A percentile compares a stretch with the other conserved stretches of the same genome.
phyloP scores from a whole-genome alignment of 2,888 invertebrate species.

The Brachyptera putata region DNA sequence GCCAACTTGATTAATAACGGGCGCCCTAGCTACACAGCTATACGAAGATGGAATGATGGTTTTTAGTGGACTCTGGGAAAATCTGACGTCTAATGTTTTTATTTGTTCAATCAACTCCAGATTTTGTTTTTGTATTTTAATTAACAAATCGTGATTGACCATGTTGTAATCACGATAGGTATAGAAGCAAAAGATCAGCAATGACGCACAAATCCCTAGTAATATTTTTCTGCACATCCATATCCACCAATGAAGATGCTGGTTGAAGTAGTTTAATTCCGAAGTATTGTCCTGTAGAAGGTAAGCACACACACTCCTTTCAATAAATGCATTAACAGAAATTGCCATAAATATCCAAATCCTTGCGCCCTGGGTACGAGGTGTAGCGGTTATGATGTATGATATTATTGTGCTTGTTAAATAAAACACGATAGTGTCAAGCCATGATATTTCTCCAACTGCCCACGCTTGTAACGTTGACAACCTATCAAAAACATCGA shows the following conservation, averaged over 20 bases:
- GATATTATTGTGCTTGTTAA: slow-evolving; percentile 49
- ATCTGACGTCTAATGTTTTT: neutral
- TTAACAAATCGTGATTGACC: slow-evolving; percentile 46
- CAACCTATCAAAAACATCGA: slow-evolving; percentile 53
- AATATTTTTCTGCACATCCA: slow-evolving; percentile 48
- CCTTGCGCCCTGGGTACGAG: slow-evolving; percentile 52
- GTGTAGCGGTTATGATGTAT: slow-evolving; percentile 54
- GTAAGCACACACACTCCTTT: slow-evolving; percentile 43
- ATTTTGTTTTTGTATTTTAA: slow-evolving; percentile 46
- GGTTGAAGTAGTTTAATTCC: slow-evolving; percentile 40
- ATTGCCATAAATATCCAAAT: slow-evolving; percentile 52
- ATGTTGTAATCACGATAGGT: slow-evolving; percentile 45
- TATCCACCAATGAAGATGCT: slow-evolving; percentile 44
- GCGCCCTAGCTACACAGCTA: no score
- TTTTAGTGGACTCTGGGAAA: neutral
- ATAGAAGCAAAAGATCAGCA: slow-evolving; percentile 42
- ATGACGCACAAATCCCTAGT: slow-evolving; percentile 39
- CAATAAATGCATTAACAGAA: slow-evolving; percentile 49
- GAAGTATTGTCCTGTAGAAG: slow-evolving; percentile 33
- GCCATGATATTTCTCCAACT: slow-evolving; percentile 59
- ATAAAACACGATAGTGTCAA: slow-evolving; percentile 60
- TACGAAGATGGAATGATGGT: neutral
- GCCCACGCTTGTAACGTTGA: slow-evolving; percentile 56
- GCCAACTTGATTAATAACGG: no score
- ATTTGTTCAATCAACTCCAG: slow-evolving; percentile 26